A percentile compares a stretch with the other conserved stretches of the same genome.
Evolutionary conservation across 2,888 invertebrate species (phyloP).

Genomic region (Lottia scabra): DNA sequence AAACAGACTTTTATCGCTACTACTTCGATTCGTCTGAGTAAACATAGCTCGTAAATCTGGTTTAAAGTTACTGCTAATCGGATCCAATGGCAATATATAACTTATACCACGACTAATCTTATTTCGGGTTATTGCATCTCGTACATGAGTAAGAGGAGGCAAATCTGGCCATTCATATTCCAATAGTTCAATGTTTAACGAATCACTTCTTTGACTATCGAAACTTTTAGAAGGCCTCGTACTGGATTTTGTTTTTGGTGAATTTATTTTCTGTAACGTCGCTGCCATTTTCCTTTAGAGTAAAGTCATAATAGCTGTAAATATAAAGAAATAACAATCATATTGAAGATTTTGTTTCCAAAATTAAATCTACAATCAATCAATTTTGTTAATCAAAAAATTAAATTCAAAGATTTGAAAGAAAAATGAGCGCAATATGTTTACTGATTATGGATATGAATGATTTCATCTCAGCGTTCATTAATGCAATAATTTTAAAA

Average conservation of each 20-base stretch:
- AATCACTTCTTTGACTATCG: not conserved
- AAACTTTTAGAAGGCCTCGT: not conserved
- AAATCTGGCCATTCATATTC: constrained; percentile 64
- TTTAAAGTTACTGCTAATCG: constrained; percentile 55
- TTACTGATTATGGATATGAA: too few relatives aligned
- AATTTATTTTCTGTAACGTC: too few relatives aligned
- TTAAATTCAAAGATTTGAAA: too few relatives aligned
- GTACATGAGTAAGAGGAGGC: constrained; percentile 57
- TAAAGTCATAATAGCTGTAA: too few relatives aligned
- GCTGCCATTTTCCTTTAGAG: too few relatives aligned
- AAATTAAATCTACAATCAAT: too few relatives aligned
- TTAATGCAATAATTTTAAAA: too few relatives aligned
- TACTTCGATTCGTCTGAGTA: not conserved
- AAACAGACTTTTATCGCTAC: not conserved
- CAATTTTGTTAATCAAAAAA: too few relatives aligned
- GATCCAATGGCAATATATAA: constrained; percentile 60
- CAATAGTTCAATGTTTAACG: constrained; percentile 46
- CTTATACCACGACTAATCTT: constrained; percentile 57
- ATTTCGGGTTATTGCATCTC: constrained; percentile 54
- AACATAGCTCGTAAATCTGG: constrained; percentile 63
- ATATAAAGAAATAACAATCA: too few relatives aligned
- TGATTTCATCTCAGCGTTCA: too few relatives aligned
- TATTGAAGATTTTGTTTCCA: too few relatives aligned
- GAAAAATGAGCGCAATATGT: too few relatives aligned
- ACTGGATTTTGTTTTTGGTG: not conserved